Base-by-base conservation (phyloP, 1,140 invertebrate species). In the Zaprionus ghesquierei region DNA sequence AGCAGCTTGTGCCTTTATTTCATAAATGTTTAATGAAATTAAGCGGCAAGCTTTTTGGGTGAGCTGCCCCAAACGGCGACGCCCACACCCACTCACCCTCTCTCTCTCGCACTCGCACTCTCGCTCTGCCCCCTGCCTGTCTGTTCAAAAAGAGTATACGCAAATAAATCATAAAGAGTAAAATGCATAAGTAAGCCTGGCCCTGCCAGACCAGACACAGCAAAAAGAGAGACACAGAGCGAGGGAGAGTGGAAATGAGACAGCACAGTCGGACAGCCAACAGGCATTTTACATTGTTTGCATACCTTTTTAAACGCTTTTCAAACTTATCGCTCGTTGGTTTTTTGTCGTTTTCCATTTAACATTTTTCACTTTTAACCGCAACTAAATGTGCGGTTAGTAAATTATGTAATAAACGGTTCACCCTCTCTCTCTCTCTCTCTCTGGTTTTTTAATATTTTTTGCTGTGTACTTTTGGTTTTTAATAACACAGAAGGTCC, bases 11-110 rank as follows among this genome's bases (percentile, higher is more conserved):
- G 84, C 84, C 84, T 87, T 87, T 89, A 79, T 84, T 80, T 89
- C 84, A 87, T 87, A 89, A 79, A 87, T 82, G 87, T 87, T 87
- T 87, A 87, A 87, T 87, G 84, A 87, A 87, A 87, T 87, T 87
- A 87, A 87, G 84, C 84, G 79, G 84, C 82, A 87, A 87, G 82
- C 82, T 87, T 87, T 87, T 87, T 87, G 79, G 78, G 76, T 76
- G 81, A 74, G 46, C 66, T 73, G 66, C 55, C 55, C 63, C 69
- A 70, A 55, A 62, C 27, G 69, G 2, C 5, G 22, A 0, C 18
- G 15, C 15, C 29, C 33, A 41, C 55, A 4, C 35, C 13, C 31
- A 13, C 23, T 27, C 0, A 4, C 22, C 18, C 25, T 23, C 23
- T 13, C 23, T 3, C 27, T 22, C 12, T 9, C n/a, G n/a, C 15